These are phyloP conservation scores for Torymus auratus DNA, from an alignment of 2,888 invertebrate species.

Conservation along the genomic window DNA sequence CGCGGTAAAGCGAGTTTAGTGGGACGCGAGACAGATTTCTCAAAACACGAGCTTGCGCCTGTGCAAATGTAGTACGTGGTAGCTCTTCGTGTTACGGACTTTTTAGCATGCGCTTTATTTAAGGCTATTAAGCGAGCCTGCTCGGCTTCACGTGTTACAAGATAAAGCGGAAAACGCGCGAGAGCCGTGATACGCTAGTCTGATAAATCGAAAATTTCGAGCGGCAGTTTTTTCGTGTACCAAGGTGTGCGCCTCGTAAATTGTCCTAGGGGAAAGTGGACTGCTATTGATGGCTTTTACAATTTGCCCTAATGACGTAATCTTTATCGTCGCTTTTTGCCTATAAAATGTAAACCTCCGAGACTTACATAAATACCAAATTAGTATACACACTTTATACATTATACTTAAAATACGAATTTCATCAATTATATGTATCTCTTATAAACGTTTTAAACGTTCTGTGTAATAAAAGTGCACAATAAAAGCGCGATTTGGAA, in stretches of 20 bases:
- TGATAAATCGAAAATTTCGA: constrained; percentile 37
- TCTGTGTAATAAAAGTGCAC: no score
- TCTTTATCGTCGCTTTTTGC: no score
- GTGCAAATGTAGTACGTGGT: background rate
- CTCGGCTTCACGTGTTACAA: constrained; percentile 22
- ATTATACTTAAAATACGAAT: no score
- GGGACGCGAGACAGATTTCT: constrained; percentile 28
- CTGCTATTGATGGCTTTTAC: constrained; percentile 9
- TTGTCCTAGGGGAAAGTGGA: constrained; percentile 18
- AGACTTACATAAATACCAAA: no score
- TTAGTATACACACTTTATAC: no score
- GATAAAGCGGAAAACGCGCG: constrained; percentile 30
- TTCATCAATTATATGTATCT: no score
- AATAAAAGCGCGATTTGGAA: no score
- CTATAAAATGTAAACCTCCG: no score
- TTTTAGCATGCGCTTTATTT: constrained; percentile 28
- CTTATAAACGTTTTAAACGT: no score
- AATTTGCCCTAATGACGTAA: no score
- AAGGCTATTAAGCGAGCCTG: constrained; percentile 23
- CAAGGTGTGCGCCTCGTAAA: background rate
- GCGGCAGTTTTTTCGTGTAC: background rate
- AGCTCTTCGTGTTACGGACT: background rate
- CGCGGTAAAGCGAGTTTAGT: constrained; percentile 4
- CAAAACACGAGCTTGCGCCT: constrained; percentile 13
- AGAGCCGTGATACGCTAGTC: constrained; percentile 1